These are phyloP conservation scores for Phylloscopus whistleri DNA, from an alignment of 2,113 vertebrate genomes.

Conservation along the genomic window DNA sequence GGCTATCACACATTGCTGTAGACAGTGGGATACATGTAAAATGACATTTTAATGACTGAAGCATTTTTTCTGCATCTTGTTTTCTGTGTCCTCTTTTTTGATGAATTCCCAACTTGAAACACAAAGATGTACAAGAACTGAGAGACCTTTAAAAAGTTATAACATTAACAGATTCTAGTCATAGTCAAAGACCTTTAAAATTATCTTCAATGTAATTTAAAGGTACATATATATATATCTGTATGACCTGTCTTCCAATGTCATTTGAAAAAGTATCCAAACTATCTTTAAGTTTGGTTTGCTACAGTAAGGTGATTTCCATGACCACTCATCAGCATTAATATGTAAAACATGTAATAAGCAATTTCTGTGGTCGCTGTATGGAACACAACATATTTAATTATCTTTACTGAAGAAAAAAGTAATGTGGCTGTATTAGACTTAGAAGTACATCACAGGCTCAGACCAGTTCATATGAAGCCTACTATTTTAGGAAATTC, in stretches of 20 bases:
- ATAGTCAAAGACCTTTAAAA: neutral
- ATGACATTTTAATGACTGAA: neutral
- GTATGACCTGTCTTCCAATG: rapidly evolving
- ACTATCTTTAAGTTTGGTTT: neutral
- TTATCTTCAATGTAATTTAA: neutral
- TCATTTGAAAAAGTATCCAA: neutral
- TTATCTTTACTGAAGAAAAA: neutral
- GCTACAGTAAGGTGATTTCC: neutral
- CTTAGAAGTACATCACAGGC: neutral
- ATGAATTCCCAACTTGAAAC: neutral
- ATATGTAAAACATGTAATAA: neutral
- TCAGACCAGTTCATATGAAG: neutral
- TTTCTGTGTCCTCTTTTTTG: neutral
- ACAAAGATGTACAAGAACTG: neutral
- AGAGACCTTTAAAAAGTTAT: neutral
- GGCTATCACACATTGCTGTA: neutral
- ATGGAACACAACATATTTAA: neutral
- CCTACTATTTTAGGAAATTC: neutral
- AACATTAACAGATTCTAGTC: neutral
- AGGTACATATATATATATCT: neutral
- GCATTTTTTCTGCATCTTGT: rapidly evolving
- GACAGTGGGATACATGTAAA: neutral
- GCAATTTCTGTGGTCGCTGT: neutral
- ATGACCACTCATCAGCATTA: neutral
- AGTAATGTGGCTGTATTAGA: neutral